Evolutionary conservation across 2,888 invertebrate genomes (phyloP), one percentile per base, ranked within the genome.

Genomic region (Hyppa rectilinea): DNA sequence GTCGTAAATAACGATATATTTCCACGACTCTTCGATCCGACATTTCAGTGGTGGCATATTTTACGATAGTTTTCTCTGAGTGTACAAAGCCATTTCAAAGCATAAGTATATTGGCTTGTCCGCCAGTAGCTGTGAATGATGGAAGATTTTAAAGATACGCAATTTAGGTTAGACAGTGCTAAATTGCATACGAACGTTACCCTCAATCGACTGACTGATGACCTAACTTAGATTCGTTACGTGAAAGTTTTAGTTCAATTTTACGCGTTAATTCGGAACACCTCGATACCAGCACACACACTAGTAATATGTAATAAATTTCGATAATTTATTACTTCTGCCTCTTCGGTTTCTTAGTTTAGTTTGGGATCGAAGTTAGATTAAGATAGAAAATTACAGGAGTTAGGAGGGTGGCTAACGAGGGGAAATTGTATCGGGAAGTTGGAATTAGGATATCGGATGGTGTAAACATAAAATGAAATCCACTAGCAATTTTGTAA

Each of bases 121-220:
- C 5, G 20, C 14, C n/a, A 53, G 53, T 12, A 55, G 14, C 34
- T 31, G 36, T 78, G 61, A 49, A 34, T 45, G 72, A 62, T 72
- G 9, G 12, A 12, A 9, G 62, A 61, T 2, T 60, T n/a, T 59
- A 10, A 69, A 29, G 40, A 50, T 2, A 63, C 20, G 34, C 20
- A 45, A 55, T 47, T 72, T 14, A 55, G 47, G 23, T 36, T 56
- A 60, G n/a, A 52, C 7, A 65, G n/a, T 31, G 5, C 29, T 45
- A 53, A 70, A 58, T 61, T 62, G 34, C 53, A 45, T 59, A 17
- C 4, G 7, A 4, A 14, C 43, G 17, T 81, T 71, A 66, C 40
- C 55, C 59, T 67, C 29, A 78, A 78, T 78, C 66, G 45, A 71
- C 47, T 36, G 23, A 23, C 10, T 71, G 23, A 45, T 71, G 26